Evolutionary conservation across 2,113 vertebrate species (phyloP).

Genomic region (Puffinus mauretanicus): DNA sequence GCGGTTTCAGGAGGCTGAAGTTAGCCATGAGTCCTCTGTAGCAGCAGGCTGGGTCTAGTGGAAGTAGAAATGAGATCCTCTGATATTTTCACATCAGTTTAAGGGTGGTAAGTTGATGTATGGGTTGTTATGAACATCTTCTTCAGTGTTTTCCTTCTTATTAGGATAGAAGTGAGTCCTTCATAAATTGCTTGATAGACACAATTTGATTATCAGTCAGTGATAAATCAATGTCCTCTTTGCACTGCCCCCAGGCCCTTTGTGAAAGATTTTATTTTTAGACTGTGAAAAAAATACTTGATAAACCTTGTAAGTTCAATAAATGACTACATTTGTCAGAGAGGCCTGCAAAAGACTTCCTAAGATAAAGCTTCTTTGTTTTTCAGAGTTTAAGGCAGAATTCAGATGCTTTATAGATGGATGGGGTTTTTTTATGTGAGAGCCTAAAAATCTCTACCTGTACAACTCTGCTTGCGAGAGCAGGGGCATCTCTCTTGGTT

Average conservation of each 20-base stretch:
- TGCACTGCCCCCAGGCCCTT: background rate
- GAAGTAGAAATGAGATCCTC: background rate
- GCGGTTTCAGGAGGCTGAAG: background rate
- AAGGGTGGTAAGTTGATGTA: background rate
- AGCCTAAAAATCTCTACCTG: background rate
- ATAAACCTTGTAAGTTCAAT: background rate
- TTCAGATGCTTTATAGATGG: background rate
- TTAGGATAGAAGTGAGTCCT: background rate
- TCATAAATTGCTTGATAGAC: background rate
- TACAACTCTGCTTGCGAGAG: no score
- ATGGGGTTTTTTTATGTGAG: no score
- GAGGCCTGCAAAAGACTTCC: background rate
- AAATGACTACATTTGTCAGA: background rate
- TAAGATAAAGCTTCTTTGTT: background rate
- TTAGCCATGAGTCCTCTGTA: background rate
- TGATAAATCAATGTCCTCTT: background rate
- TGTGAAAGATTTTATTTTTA: background rate
- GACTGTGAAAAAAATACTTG: background rate
- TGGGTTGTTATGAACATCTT: background rate
- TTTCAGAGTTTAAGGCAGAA: background rate
- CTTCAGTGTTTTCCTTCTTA: background rate
- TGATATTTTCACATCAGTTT: background rate
- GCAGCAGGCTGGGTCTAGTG: background rate
- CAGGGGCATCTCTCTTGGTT: background rate
- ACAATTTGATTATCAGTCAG: background rate